Percentiles rank a stretch among this genome's conserved stretches.
Conservation (phyloP, 2,113 vertebrate genomes). For the Psilopogon haemacephalus region DNA sequence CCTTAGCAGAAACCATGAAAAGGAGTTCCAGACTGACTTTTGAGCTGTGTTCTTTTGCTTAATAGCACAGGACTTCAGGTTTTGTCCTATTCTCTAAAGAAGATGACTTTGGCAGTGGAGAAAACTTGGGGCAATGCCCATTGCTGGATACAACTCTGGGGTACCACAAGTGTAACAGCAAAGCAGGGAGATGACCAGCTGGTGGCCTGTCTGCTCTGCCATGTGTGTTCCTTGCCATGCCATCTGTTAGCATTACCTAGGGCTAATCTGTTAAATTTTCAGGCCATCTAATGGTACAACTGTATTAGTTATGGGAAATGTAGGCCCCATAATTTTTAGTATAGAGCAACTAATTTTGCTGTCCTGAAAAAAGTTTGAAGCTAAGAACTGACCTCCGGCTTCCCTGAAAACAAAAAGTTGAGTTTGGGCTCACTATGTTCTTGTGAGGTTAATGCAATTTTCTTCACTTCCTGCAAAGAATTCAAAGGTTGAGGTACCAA, state of each 20-base stretch:
- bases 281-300: background rate
- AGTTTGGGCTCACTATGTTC: background rate
- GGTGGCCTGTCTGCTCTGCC: background rate
- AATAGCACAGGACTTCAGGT: background rate
- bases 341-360: background rate
- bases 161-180: background rate
- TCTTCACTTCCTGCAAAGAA: background rate
- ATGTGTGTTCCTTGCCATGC: background rate
- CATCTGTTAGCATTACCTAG: slow-evolving; percentile 33
- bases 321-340: background rate
- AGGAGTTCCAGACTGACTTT: background rate
- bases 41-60: background rate
- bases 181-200: slow-evolving; percentile 21
- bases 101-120: background rate
- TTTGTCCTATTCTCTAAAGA: background rate
- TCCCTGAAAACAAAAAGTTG: background rate
- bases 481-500: background rate
- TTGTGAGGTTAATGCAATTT: background rate
- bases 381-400: background rate
- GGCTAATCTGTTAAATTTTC: slow-evolving; percentile 24
- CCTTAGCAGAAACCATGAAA: background rate
- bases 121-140: background rate
- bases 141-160: background rate
- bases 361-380: background rate
- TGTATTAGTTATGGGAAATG: background rate